Evolutionary conservation across 2,888 invertebrate species (phyloP).

Genomic region (Plebejus melissa): DNA sequence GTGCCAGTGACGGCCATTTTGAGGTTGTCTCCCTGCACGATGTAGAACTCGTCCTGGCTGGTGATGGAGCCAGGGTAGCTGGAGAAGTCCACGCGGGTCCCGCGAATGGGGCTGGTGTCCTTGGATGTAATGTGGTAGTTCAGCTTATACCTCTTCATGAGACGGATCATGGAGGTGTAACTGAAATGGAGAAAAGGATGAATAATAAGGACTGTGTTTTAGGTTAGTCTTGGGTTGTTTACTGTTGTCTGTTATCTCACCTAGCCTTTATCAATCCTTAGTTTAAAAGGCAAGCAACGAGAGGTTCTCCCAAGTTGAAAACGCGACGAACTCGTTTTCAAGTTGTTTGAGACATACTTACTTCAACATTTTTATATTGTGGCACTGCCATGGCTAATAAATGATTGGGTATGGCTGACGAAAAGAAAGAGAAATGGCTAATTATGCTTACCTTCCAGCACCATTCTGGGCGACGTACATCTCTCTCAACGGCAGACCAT

Average conservation of each 20-base stretch:
- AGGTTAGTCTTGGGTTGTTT: too few species aligned
- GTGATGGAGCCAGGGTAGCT: slow-evolving; percentile 91
- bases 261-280: too few species aligned
- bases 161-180: slow-evolving; percentile 89
- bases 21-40: slow-evolving; percentile 78
- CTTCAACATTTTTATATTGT: too few species aligned
- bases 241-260: too few species aligned
- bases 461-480: slow-evolving; percentile 89
- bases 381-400: neutral
- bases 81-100: slow-evolving; percentile 85
- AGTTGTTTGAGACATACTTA: neutral
- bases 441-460: slow-evolving; percentile 80
- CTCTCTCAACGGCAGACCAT: slow-evolving; percentile 57
- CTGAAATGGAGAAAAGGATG: slow-evolving; percentile 54
- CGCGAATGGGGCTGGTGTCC: slow-evolving; percentile 78
- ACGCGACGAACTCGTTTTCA: neutral
- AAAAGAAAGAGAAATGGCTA: neutral
- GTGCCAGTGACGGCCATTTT: slow-evolving; percentile 87
- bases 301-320: neutral
- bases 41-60: slow-evolving; percentile 91
- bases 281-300: neutral
- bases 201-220: neutral
- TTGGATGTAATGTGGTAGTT: slow-evolving; percentile 82
- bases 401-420: too few species aligned
- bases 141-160: slow-evolving; percentile 91